Base-by-base conservation (phyloP, 2,888 invertebrate species). In the Platycheirus albimanus region DNA sequence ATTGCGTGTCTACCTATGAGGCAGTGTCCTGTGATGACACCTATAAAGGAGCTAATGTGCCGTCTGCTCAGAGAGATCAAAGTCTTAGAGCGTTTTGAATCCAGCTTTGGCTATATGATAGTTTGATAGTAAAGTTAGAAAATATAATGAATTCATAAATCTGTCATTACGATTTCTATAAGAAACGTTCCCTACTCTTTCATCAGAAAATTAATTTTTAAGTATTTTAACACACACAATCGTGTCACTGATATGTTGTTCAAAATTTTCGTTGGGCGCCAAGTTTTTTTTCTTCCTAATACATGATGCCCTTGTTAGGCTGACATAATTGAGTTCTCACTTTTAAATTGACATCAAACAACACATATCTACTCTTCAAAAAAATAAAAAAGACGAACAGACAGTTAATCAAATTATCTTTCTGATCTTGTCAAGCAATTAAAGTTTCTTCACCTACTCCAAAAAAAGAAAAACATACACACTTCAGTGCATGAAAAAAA, bases 381-480 rank as follows among this genome's bases (percentile, higher is more conserved):
- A 47, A 45, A 30, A 61, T 28, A n/a, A n/a, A 70, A 45, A 45
- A 28, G n/a, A n/a, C n/a, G n/a, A 38, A 33, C 52, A 54, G 66
- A 63, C 38, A 63, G 19, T 61, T 54, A 72, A 77, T 77, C 67
- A 83, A 67, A 72, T 63, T 56, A 63, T 63, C 43, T 45, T n/a
- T 30, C 54, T 56, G 17, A 58, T 76, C 52, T 47, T 58, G 76
- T 76, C 66, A 54, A 61, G 66, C 63, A 77, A 81, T 83, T 78
- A 83, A 83, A 83, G 56, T 74, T 72, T 83, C 74, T 69, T 69
- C 83, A 78, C 69, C 43, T 49, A 83, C 72, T 64, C 78, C 51
- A 78, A 69, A 47, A 33, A 17, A 83, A 71, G 49, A 63, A 76
- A 58, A 61, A 58, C 15, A 58, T 38, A n/a, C 3, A 11, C 10